Base-by-base conservation (phyloP, 2,113 vertebrate genomes). In the Myxocyprinus asiaticus region DNA sequence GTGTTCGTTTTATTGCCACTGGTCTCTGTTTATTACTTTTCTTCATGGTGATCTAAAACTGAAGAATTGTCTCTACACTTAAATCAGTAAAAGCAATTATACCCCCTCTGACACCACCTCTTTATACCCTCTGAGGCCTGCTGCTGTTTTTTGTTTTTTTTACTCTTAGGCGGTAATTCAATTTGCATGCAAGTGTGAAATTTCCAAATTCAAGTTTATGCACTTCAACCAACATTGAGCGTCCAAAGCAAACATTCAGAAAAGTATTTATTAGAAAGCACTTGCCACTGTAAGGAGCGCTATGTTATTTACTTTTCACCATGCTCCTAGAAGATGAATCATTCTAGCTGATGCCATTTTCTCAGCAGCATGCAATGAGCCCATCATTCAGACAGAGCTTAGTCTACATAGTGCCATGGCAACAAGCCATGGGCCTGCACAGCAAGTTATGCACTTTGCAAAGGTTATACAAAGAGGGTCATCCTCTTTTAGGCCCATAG, bases 391-490 rank as follows among this genome's bases (percentile, higher is more conserved):
- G 68, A 61, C 50, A 56, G 58, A 80, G 58, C 66, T 22, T 80
- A 77, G 78, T 82, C 78, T 64, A 77, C 75, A 84, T 84, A 85
- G 71, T 61, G 66, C 80, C 78, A 84, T 85, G 80, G 85, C 83
- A 85, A 83, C 83, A 82, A 76, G 70, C 80, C 79, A 83, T 47
- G 15, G 80, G 70, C 73, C 78, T 63, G 75, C 48, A 63, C 8
- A 56, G 64, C 70, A 81, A 82, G 64, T 81, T 83, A 81, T 84
- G 63, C 81, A 79, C 53, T 71, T 58, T 69, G 69, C 59, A 82
- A 81, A 86, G 82, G 78, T 82, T 86, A 81, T 80, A 83, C n/a
- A 74, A 76, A 80, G 77, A 78, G 83, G 81, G 81, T 85, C 81
- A 82, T 80, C 66, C 76, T 74, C 73, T 78, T 85, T 75, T 80